Base-by-base conservation (phyloP, 2,888 invertebrate genomes). In the Cosmorhoe ocellata region DNA sequence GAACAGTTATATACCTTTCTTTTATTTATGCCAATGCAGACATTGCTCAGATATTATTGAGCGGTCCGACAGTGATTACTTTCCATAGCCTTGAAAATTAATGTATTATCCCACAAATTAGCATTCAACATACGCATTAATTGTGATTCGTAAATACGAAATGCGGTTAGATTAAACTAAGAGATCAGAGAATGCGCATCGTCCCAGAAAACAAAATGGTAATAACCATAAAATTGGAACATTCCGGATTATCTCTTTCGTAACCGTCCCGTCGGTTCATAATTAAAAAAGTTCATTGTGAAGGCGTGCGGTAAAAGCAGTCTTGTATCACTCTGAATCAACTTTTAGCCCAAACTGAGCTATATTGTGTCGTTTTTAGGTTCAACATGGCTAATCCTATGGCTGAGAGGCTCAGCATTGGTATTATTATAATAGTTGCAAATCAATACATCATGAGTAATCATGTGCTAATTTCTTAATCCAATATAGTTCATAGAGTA, bases 271-370 rank as follows among this genome's bases (percentile, higher is more conserved):
- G 56, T 47, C 58, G 52, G 45, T 56, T 58, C 56, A 57, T 61
- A 63, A 63, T 63, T 59, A 63, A 63, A 63, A 63, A 63, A 63
- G 61, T 63, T 61, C 58, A 58, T 57, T 59, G 54, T 53, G 51
- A 57, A 57, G 57, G 59, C 56, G 52, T 47, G 47, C 50, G 43
- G 42, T 31, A 26, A 34, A 52, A 34, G 31, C 11, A 10, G 32
- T 10, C 30, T 37, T 42, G 22, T 51, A 11, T 42, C 46, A 51
- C 42, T 51, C 8, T 5, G 3, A 33, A 18, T 32, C 10, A 27
- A 28, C 13, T 51, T 37, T 41, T 24, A 41, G 10, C 28, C 11
- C 13, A 41, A 37, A 42, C 18, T 39, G 10, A 32, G 18, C 34
- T 40, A 31, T 39, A 39, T 11, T 8, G 2, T 32, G 5, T 8